These are phyloP conservation scores for Thyatira batis DNA, from an alignment of 2,888 invertebrate species.

Conservation along the genomic window DNA sequence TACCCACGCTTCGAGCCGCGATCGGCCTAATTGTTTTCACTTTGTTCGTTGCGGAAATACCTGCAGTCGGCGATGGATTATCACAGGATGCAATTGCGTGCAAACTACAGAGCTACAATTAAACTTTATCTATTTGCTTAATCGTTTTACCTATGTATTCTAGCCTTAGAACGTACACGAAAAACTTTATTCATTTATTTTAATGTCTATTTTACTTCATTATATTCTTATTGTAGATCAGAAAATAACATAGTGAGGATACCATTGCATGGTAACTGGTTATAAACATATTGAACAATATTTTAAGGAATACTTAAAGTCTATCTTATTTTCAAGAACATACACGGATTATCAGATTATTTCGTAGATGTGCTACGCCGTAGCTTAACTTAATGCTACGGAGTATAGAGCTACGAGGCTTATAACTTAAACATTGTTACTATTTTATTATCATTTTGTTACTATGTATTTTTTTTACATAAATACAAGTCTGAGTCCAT, in stretches of 20 bases:
- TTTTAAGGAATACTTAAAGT: not conserved
- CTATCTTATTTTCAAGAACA: not conserved
- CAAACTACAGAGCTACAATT: conserved; percentile 11
- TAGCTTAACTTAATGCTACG: not conserved
- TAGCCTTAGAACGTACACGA: too few species aligned
- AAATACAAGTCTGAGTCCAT: too few species aligned
- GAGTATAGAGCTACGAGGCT: not conserved
- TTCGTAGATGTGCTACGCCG: not conserved
- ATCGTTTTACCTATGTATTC: not conserved
- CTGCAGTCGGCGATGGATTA: conserved; percentile 5
- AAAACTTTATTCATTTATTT: too few species aligned
- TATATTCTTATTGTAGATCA: too few species aligned
- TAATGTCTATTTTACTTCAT: too few species aligned
- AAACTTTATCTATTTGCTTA: not conserved
- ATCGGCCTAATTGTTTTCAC: not conserved
- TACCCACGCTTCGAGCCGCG: not conserved
- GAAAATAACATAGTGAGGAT: too few species aligned
- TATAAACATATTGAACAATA: too few species aligned
- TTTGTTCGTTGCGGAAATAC: not conserved
- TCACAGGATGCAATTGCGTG: conserved; percentile 10
- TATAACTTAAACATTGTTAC: too few species aligned
- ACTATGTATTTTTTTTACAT: too few species aligned
- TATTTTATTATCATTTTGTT: too few species aligned
- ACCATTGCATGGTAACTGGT: too few species aligned
- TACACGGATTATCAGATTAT: not conserved